Base-by-base conservation (phyloP, 2,113 vertebrate genomes). In the Triplophysa dalaica region DNA sequence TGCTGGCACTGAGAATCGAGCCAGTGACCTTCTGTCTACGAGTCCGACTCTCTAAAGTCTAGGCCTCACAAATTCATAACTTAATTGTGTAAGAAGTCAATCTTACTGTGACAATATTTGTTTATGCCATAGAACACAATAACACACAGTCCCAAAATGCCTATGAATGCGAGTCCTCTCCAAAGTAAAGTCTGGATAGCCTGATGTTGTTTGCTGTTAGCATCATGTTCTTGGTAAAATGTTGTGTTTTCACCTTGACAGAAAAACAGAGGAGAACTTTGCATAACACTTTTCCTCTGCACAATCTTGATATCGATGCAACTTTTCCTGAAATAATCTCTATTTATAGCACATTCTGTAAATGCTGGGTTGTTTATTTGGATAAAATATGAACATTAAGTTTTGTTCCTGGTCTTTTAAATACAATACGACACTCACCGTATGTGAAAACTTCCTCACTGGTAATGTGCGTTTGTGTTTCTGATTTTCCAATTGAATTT, bases 391-490 rank as follows among this genome's bases (percentile, higher is more conserved):
- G 26, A 29, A 29, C 26, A 29, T 2, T 10, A 50, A 17, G 9
- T 54, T 70, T 12, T 3, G 12, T 13, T 70, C 11, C 24, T 70
- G 48, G 16, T 33, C 24, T 24, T 24, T 2, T 24, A 16, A 12
- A 26, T 26, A 1, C 1, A 16, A 2, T 52, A 69, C 52, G 1
- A 11, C 14, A 69, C 48, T 69, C 19, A 56, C 26, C 14, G 8
- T 41, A 0, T 8, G 43, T 78, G 9, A 6, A 43, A 8, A 3
- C 21, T 16, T n/a, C 61, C 82, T 87, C 54, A 88, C 85, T 78
- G 10, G 60, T 78, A 38, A 87, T 38, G 3, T 17, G 4, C 3
- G 24, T 19, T 8, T 73, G 75, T 0, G 22, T 67, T 45, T 58
- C 58, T 58, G 77, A 69, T 22, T 3, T 3, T 79, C 26, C 58